These are phyloP conservation scores for Tragelaphus scriptus DNA, from an alignment of 2,113 vertebrate species.

Conservation along the genomic window DNA sequence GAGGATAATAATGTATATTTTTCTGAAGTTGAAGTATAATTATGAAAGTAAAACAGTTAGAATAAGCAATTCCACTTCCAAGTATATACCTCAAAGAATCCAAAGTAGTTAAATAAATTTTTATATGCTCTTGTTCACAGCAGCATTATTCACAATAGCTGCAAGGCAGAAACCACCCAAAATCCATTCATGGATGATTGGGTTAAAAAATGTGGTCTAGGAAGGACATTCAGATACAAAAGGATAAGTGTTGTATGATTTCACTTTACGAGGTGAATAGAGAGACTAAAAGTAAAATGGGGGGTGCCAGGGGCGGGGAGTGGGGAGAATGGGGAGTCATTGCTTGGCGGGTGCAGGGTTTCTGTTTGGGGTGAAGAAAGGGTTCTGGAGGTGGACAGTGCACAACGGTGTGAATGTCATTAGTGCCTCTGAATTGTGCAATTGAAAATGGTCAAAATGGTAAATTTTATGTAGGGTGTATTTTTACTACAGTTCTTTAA, in stretches of 20 bases:
- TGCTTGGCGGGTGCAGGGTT: background rate
- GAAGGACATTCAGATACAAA: background rate
- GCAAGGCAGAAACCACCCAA: background rate
- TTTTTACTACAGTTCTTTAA: background rate
- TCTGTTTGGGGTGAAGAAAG: background rate
- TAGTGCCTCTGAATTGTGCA: background rate
- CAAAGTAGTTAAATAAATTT: background rate
- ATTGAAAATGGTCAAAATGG: background rate
- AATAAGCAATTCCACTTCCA: background rate
- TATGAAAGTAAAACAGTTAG: background rate
- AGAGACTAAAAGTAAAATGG: background rate
- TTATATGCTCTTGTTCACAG: background rate
- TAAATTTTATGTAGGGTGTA: background rate
- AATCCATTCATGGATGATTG: background rate
- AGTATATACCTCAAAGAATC: background rate
- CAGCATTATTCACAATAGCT: background rate
- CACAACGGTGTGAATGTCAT: too few relatives aligned
- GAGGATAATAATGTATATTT: background rate
- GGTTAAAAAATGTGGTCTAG: background rate
- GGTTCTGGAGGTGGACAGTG: background rate
- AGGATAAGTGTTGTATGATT: background rate
- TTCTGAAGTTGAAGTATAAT: background rate
- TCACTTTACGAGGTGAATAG: background rate
- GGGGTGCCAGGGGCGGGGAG: accelerated
- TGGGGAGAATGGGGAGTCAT: background rate